These are phyloP conservation scores for Typhlichthys subterraneus DNA, from an alignment of 2,797 vertebrate species.

Conservation along the genomic window DNA sequence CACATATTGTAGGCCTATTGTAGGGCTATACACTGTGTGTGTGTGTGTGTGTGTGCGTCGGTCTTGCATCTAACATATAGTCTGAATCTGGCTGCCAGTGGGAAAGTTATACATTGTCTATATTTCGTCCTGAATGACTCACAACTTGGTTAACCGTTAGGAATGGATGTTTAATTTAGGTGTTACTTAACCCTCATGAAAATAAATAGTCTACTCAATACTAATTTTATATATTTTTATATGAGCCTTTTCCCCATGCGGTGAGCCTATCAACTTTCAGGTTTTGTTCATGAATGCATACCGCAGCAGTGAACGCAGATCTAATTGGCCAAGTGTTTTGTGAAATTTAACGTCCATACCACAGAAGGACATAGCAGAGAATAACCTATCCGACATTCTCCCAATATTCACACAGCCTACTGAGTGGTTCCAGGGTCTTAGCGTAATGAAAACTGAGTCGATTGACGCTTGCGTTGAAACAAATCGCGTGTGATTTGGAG, in stretches of 20 bases:
- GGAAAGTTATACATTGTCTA: too few species aligned
- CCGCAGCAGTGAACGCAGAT: slow-evolving; percentile 47
- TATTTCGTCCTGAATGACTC: too few species aligned
- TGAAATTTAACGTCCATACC: slow-evolving; percentile 11
- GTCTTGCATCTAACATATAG: background rate
- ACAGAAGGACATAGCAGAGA: slow-evolving; percentile 8
- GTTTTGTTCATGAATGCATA: slow-evolving; percentile 14
- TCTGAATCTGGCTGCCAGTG: too few species aligned
- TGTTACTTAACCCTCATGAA: too few species aligned
- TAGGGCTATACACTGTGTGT: too few species aligned
- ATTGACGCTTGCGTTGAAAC: slow-evolving; percentile 60
- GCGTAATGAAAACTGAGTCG: slow-evolving; percentile 49
- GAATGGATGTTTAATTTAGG: too few species aligned
- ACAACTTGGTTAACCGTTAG: too few species aligned
- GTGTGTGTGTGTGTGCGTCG: background rate
- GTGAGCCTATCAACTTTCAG: slow-evolving; percentile 3
- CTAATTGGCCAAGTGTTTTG: slow-evolving; percentile 21
- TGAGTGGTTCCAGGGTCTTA: slow-evolving; percentile 52
- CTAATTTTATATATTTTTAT: too few species aligned
- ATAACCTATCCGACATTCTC: slow-evolving; percentile 46
- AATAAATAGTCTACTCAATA: too few species aligned
- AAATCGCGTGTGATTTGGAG: slow-evolving; percentile 66
- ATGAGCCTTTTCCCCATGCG: slow-evolving; percentile 16
- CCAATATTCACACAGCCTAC: slow-evolving; percentile 40
- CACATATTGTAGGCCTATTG: too few species aligned